Evolutionary conservation across 2,888 invertebrate genomes (phyloP), one percentile per base, ranked within the genome.

Genomic region (Aleiodes leptofemur): DNA sequence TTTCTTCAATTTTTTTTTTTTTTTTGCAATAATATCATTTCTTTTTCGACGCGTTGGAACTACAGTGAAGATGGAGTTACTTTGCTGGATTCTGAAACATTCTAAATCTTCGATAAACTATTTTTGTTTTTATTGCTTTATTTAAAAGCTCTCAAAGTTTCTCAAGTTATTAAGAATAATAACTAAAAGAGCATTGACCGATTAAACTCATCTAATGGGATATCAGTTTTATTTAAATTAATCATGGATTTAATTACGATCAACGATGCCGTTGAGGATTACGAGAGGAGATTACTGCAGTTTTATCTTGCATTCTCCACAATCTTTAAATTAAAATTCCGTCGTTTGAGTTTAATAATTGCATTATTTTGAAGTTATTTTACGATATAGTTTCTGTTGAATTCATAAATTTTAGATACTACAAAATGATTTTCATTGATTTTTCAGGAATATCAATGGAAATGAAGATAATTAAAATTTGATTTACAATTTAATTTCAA

Each of bases 81-180:
- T 57, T 69, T 51, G 72, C 57, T 59, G 77, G 73, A 72, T 81
- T 86, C 87, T 87, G 86, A 87, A 87, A 87, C 86, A 87, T 82
- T 86, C 85, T 86, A 80, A 84, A 81, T 76, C 59, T 66, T 69
- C 56, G 56, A 59, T 66, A 31, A 50, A 69, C 57, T 59, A 69
- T 66, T 69, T 23, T 57, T 48, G 38, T 50, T 64, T 64, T 53
- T 38, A 38, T 69, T 73, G 68, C 5, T 53, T 43, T 8, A 64
- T 43, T 23, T 43, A 5, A 61, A 43, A 0, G 23, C n/a, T 6
- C 9, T 3, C 38, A 64, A 64, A 64, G 64, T 64, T 16, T 23
- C 48, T 48, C 16, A 64, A 64, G 14, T 48, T 64, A 43, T 64
- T 23, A 23, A 23, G 64, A 8, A 23, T 64, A 16, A 14, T 64